Base-by-base conservation (phyloP, 64 coral and sea anemone species). In the Pachyseris speciosa region DNA sequence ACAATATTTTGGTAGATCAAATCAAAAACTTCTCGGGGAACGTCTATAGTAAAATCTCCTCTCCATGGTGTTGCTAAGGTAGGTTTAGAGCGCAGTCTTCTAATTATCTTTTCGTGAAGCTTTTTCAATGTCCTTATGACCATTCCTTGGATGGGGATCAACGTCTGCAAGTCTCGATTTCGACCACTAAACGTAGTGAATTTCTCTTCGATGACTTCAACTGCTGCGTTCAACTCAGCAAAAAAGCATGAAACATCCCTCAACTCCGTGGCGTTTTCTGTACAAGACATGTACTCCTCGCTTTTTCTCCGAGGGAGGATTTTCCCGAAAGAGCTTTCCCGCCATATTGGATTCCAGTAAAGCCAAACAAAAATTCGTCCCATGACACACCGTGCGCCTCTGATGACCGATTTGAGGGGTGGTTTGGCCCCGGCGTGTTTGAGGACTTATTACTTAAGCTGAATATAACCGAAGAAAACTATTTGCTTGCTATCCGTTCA, bases 161-260 rank as follows among this genome's bases (percentile, higher is more conserved):
- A 72, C 49, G 42, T 7, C 66, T 89, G 72, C 63, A 89, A 15
- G 7, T 90, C 87, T 60, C 26, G 67, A 4, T 90, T 19, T 22
- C 73, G 22, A 67, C 30, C 42, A 37, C 6, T 30, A 78, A 39
- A 79, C 7, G 52, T 57, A 57, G n/a, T n/a, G n/a, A n/a, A n/a
- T 88, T 88, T 88, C 63, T 89, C 61, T 58, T 89, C 74, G 31
- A 89, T 41, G 22, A 64, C 45, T 66, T 65, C 87, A 3, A 89
- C 74, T 78, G 72, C 61, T 29, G 24, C 43, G 28, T 89, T 59
- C 48, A 78, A 53, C 67, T 89, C 87, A 89, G 57, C 55, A 75
- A 60, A 61, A 89, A 89, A 89, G 11, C 29, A 61, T 26, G 70
- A 43, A 27, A 89, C 64, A 24, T 44, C 38, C 10, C 32, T 24